phyloP scores from a whole-genome alignment of 2,797 vertebrate species.

The Acipenser transmontanus region DNA sequence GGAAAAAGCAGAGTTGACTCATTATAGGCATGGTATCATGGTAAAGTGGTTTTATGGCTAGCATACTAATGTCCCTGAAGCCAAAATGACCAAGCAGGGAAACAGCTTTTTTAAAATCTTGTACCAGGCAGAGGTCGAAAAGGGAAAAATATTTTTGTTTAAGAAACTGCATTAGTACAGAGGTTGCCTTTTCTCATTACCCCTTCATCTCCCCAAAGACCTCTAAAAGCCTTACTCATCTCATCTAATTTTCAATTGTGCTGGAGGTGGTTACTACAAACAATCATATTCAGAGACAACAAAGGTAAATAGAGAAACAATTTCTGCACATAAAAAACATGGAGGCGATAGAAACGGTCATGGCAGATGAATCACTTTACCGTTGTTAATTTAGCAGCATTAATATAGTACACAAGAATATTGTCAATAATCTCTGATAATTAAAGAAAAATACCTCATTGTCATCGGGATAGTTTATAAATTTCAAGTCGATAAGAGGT shows the following conservation, averaged over 20 bases:
- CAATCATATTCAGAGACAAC: neutral
- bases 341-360: neutral
- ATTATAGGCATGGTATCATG: slow-evolving; percentile 3
- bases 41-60: neutral
- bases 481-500: no score
- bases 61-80: slow-evolving; percentile 12
- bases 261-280: slow-evolving; percentile 13
- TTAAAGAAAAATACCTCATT: no score
- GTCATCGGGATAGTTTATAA: no score
- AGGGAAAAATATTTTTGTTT: slow-evolving; percentile 34
- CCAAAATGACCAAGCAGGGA: neutral
- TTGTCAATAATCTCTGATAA: no score
- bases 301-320: neutral
- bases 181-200: slow-evolving; percentile 14
- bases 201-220: slow-evolving; percentile 2
- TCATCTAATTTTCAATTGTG: slow-evolving; percentile 11
- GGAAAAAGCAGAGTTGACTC: neutral
- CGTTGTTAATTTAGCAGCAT: neutral
- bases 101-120: slow-evolving; percentile 14
- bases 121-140: slow-evolving; percentile 10
- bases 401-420: no score
- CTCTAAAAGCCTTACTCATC: slow-evolving; percentile 14
- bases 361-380: neutral
- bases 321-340: neutral
- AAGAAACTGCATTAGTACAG: slow-evolving; percentile 17